Conservation (phyloP, 2,113 vertebrate genomes). For the Amblyornis subalaris region DNA sequence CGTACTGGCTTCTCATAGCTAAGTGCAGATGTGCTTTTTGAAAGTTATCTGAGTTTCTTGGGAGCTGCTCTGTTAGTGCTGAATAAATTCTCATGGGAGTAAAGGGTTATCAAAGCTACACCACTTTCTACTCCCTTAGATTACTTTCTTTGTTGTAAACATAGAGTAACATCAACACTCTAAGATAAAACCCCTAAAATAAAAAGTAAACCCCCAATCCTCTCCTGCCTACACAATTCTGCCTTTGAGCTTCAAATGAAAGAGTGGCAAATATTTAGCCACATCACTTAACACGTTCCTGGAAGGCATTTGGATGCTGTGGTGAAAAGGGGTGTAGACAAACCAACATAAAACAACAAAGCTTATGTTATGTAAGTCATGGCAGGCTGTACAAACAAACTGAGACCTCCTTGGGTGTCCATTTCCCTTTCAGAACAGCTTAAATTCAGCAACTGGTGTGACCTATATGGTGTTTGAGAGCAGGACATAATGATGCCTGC, state of each 20-base stretch:
- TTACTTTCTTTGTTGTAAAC: constrained; percentile 20
- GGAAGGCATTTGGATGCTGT: constrained; percentile 31
- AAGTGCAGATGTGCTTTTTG: background rate
- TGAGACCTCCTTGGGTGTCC: background rate
- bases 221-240: constrained; percentile 10
- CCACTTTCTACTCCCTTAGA: background rate
- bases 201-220: background rate
- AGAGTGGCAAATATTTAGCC: constrained; percentile 1
- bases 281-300: constrained; percentile 2
- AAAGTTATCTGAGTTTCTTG: background rate
- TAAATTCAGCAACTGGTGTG: background rate
- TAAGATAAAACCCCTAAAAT: constrained; percentile 17
- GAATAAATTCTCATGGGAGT: background rate
- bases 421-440: background rate
- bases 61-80: background rate
- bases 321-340: background rate
- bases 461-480: background rate
- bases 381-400: background rate
- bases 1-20: background rate
- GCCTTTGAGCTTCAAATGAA: constrained; percentile 32
- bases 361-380: background rate
- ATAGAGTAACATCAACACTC: background rate
- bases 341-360: background rate
- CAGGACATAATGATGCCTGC: background rate
- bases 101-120: background rate